Conservation (phyloP, 2,113 vertebrate species). For the Garra rufa region DNA sequence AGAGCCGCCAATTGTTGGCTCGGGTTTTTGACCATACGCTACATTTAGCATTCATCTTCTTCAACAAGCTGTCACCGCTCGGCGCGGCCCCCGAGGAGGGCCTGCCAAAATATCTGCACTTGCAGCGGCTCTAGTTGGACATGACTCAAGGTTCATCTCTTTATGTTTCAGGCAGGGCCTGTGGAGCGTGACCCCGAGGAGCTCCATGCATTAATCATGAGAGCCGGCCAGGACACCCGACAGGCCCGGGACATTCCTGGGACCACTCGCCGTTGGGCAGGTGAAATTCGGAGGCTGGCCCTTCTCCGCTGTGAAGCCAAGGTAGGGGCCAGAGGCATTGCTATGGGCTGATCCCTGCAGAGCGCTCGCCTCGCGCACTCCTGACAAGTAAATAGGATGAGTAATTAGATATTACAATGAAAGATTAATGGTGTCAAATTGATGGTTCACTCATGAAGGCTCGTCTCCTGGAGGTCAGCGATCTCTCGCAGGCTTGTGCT, state of each 20-base stretch:
- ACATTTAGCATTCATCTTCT: conserved; percentile 55
- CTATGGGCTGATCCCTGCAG: conserved; percentile 48
- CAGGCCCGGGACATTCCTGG: conserved; percentile 71
- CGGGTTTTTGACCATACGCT: conserved; percentile 34
- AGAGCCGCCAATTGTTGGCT: conserved; percentile 38
- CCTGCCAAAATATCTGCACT: conserved; percentile 61
- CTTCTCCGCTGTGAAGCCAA: conserved; percentile 56
- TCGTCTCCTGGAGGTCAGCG: not conserved
- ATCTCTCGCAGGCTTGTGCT: conserved; percentile 12
- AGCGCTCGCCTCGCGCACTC: conserved; percentile 35
- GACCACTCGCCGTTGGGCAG: conserved; percentile 75
- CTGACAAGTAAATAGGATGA: conserved; percentile 63
- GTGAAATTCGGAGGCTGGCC: conserved; percentile 64
- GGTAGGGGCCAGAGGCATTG: conserved; percentile 59
- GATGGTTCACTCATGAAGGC: conserved; percentile 53
- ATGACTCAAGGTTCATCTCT: conserved; percentile 74
- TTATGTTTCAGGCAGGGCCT: conserved; percentile 65
- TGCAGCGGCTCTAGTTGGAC: conserved; percentile 70
- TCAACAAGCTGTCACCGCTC: conserved; percentile 56
- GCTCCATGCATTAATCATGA: conserved; percentile 70
- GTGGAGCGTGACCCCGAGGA: conserved; percentile 66
- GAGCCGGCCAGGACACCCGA: conserved; percentile 57
- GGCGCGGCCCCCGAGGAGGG: conserved; percentile 13
- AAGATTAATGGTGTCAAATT: conserved; percentile 71
- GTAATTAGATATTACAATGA: conserved; percentile 71